These are phyloP conservation scores for Pygocentrus nattereri DNA, from an alignment of 2,797 vertebrate genomes.

Conservation along the genomic window DNA sequence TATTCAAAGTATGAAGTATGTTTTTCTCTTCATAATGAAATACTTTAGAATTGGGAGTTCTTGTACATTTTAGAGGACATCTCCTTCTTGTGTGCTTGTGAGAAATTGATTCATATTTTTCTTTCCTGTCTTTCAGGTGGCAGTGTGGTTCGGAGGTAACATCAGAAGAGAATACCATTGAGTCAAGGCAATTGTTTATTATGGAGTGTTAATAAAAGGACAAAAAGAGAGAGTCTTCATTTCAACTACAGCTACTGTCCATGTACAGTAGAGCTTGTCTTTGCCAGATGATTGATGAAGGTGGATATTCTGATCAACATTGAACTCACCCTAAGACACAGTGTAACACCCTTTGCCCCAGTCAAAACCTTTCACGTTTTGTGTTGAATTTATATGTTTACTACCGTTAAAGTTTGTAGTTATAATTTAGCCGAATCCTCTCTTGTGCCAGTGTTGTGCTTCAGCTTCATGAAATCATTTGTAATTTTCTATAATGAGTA, in stretches of 20 bases:
- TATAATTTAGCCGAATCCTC: too few species aligned
- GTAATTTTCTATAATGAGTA: constrained; percentile 29
- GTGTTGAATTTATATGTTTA: constrained; percentile 24
- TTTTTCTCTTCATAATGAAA: constrained; percentile 79
- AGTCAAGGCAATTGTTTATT: constrained; percentile 77
- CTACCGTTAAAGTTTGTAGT: constrained; percentile 28
- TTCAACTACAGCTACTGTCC: constrained; percentile 76
- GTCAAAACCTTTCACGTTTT: constrained; percentile 21
- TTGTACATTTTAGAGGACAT: constrained; percentile 66
- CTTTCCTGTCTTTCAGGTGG: constrained; percentile 86
- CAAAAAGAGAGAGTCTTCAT: constrained; percentile 67
- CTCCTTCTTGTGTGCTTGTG: constrained; percentile 6
- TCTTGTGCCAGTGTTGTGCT: constrained; percentile 35
- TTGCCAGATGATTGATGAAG: constrained; percentile 29
- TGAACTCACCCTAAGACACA: constrained; percentile 17
- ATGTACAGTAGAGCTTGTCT: constrained; percentile 55
- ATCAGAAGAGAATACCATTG: constrained; percentile 74
- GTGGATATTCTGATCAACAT: constrained; percentile 15
- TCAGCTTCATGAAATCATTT: constrained; percentile 29
- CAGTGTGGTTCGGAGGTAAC: constrained; percentile 70
- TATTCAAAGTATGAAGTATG: constrained; percentile 68
- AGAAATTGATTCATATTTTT: constrained; percentile 73
- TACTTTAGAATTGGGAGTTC: constrained; percentile 81
- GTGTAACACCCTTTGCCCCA: constrained; percentile 18
- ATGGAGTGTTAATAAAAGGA: constrained; percentile 64